Percentiles rank a stretch among this genome's conserved stretches.
These are phyloP conservation scores for Cygnus olor DNA, from an alignment of 2,797 vertebrate species.

Conservation along the genomic window DNA sequence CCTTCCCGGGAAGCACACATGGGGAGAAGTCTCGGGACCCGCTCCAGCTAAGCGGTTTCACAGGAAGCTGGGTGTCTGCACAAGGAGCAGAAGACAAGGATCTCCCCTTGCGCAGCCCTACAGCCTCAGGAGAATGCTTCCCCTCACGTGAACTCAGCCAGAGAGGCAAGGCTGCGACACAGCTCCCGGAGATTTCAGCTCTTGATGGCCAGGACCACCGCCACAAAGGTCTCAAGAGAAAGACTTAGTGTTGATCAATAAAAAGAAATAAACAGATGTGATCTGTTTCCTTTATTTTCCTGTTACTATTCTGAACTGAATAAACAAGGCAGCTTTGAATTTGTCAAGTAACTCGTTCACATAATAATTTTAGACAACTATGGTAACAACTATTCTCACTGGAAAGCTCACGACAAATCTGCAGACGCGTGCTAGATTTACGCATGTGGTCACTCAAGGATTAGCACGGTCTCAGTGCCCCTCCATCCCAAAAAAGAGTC, in stretches of 20 bases:
- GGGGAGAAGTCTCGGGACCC: not conserved
- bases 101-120: not conserved
- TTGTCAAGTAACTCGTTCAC: not conserved
- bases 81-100: not conserved
- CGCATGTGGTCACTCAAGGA: not conserved
- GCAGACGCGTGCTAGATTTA: not conserved
- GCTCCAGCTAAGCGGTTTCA: not conserved
- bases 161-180: not conserved
- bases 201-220: not conserved
- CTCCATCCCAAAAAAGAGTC: not conserved
- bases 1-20: not conserved
- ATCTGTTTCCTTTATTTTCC: not conserved
- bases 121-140: not conserved
- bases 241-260: conserved; percentile 21
- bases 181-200: not conserved
- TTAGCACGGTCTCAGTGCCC: not conserved
- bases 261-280: not conserved
- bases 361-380: not conserved
- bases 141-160: not conserved
- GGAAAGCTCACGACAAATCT: not conserved
- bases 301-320: not conserved
- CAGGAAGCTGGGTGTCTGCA: not conserved
- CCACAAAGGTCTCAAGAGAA: not conserved
- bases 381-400: not conserved
- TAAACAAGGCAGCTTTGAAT: not conserved